These are phyloP conservation scores for Spodoptera litura DNA, from an alignment of 1,140 invertebrate species.

Conservation along the genomic window DNA sequence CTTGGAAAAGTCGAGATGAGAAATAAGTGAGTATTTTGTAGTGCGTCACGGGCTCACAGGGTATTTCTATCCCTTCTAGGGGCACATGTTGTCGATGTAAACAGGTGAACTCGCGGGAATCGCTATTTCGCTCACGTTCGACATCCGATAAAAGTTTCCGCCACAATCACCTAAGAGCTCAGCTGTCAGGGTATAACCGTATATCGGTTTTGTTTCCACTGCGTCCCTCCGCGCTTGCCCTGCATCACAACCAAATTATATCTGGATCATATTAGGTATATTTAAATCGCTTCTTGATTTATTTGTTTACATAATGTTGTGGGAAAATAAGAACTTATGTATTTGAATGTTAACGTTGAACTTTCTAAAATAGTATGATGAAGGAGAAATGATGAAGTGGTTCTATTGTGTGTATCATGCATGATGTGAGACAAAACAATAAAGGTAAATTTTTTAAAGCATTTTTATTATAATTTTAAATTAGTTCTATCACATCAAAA, in stretches of 20 bases:
- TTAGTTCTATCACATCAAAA: no score
- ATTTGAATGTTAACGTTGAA: no score
- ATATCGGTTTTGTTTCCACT: slow-evolving; percentile 85
- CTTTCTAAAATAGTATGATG: no score
- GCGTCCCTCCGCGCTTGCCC: slow-evolving; percentile 61
- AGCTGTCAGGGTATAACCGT: slow-evolving; percentile 85
- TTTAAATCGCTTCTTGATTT: slow-evolving; percentile 18
- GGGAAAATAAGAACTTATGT: no score
- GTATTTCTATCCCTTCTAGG: slow-evolving; percentile 46
- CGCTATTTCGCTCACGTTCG: slow-evolving; percentile 84
- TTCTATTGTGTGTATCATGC: no score
- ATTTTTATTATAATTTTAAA: no score
- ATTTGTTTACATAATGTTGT: background rate
- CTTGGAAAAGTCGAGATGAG: background rate
- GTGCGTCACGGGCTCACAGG: background rate
- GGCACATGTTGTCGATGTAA: slow-evolving; percentile 53
- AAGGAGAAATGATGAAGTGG: no score
- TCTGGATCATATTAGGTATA: slow-evolving; percentile 20
- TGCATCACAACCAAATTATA: slow-evolving; percentile 47
- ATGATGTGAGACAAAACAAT: no score
- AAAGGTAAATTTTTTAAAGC: no score
- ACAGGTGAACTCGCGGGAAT: slow-evolving; percentile 80
- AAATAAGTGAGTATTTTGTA: slow-evolving; percentile 8
- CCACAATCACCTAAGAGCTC: slow-evolving; percentile 86
- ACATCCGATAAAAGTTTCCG: slow-evolving; percentile 86